Conservation (phyloP, 2,797 vertebrate genomes). For the Myotis myotis region DNA sequence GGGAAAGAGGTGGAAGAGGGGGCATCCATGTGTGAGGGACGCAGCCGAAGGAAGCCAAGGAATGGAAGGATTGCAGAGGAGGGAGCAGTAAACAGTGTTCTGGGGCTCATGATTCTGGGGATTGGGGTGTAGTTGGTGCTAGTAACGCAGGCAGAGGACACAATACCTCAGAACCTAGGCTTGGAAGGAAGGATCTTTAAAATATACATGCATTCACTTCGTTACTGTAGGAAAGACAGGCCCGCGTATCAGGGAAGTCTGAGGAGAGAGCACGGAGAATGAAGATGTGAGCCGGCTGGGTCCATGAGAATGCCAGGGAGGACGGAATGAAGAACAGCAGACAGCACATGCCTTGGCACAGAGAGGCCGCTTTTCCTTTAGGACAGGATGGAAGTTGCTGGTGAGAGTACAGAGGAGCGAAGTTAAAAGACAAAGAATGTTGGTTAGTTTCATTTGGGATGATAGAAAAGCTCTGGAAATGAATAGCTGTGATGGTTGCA, state of each 20-base stretch:
- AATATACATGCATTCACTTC: not conserved
- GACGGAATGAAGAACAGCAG: not conserved
- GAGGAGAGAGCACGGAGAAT: not conserved
- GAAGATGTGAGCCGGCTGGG: not conserved
- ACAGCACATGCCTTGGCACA: not conserved
- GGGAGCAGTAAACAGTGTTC: too few relatives aligned
- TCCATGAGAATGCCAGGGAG: not conserved
- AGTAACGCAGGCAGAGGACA: not conserved
- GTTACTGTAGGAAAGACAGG: not conserved
- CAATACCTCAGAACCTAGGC: not conserved
- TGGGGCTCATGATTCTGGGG: not conserved
- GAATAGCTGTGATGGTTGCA: not conserved
- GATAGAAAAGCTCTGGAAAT: not conserved
- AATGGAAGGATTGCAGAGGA: not conserved
- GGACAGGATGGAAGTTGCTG: not conserved
- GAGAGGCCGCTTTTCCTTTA: not conserved
- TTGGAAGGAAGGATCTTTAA: not conserved
- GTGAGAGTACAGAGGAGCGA: not conserved
- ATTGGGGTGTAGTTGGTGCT: fast-evolving
- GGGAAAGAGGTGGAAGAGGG: not conserved
- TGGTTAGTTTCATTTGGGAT: not conserved
- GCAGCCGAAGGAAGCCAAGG: not conserved
- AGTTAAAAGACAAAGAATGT: not conserved
- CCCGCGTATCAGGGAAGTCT: not conserved
- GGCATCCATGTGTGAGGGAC: fast-evolving